A percentile compares a stretch with the other conserved stretches of the same genome.
Conservation (phyloP, 1,140 invertebrate species). For the Teleopsis dalmanni region DNA sequence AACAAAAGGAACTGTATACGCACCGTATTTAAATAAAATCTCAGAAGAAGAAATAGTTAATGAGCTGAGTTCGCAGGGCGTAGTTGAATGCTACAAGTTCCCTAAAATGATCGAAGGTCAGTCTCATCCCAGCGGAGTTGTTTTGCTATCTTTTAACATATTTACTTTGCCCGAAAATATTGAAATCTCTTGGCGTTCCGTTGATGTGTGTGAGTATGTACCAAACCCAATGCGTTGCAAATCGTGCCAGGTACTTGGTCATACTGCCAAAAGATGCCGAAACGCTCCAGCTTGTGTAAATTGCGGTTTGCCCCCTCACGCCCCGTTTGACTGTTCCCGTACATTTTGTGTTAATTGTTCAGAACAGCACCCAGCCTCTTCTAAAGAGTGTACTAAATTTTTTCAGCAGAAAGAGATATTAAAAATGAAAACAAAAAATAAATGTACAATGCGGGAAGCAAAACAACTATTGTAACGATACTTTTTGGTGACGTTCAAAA, state of each 20-base stretch:
- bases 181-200: not conserved
- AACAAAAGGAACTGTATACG: too few relatives aligned
- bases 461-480: too few relatives aligned
- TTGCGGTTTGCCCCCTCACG: not conserved
- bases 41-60: too few relatives aligned
- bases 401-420: not conserved
- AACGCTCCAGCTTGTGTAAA: not conserved
- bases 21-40: too few relatives aligned
- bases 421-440: not conserved
- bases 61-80: too few relatives aligned
- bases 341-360: constrained; percentile 1
- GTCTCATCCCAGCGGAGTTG: not conserved
- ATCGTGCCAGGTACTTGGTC: not conserved
- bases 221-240: constrained; percentile 1
- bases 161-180: not conserved
- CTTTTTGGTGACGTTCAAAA: too few relatives aligned
- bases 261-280: not conserved
- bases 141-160: not conserved
- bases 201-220: not conserved
- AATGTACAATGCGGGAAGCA: not conserved
- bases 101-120: too few relatives aligned
- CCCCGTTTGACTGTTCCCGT: not conserved
- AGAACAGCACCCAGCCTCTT: not conserved
- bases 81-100: too few relatives aligned
- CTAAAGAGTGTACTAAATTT: not conserved